A percentile compares a stretch with the other conserved stretches of the same genome.
phyloP scores from a whole-genome alignment of 1,140 invertebrate genomes.

The Neuroterus valhalla region DNA sequence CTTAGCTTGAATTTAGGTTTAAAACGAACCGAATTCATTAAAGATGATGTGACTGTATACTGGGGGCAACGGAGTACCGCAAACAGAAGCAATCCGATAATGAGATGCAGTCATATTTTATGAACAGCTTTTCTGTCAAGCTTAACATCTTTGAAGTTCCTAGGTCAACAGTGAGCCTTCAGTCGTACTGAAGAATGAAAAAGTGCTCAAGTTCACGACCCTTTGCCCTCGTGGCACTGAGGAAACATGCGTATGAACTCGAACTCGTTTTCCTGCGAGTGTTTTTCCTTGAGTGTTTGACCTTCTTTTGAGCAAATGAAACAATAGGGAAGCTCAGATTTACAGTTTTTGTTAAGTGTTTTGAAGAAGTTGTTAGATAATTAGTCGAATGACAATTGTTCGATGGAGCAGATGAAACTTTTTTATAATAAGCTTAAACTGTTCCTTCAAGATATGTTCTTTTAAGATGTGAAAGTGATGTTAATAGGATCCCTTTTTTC shows the following conservation, averaged over 20 bases:
- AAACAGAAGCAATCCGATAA: not conserved
- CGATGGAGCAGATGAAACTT: too few relatives aligned
- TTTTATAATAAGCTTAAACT: too few relatives aligned
- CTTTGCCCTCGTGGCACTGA: conserved; percentile 1
- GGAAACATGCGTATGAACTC: conserved; percentile 3
- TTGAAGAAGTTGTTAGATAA: too few relatives aligned
- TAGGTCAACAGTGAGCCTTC: not conserved
- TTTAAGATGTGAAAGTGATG: too few relatives aligned
- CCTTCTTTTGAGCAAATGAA: not conserved
- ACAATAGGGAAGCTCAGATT: not conserved
- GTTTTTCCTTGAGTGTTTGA: not conserved
- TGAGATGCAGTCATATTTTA: not conserved
- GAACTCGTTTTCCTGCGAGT: conserved; percentile 12
- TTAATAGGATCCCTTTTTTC: too few relatives aligned
- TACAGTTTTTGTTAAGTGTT: not conserved
- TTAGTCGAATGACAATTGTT: too few relatives aligned
- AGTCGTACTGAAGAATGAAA: not conserved
- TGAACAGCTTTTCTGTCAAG: not conserved
- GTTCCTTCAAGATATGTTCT: not conserved
- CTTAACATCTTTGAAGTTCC: not conserved
- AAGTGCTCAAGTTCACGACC: conserved; percentile 25
- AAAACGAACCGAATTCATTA: not conserved
- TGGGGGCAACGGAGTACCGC: not conserved
- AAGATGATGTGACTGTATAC: not conserved
- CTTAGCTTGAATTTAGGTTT: not conserved